Evolutionary conservation across 2,888 invertebrate genomes (phyloP).

Genomic region (Heliconius cydno): DNA sequence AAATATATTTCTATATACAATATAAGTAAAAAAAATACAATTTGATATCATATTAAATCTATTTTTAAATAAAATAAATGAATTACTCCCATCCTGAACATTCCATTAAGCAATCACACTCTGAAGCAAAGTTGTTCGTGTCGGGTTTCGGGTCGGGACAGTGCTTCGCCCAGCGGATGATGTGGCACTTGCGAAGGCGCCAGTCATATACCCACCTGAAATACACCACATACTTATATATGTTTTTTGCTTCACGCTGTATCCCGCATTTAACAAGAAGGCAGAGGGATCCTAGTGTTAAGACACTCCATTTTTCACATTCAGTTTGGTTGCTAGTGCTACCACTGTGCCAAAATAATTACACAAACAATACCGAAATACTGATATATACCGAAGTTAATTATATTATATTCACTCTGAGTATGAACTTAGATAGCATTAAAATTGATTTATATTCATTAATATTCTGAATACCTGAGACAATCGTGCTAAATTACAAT

Average conservation of each 20-base stretch:
- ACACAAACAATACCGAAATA: too few relatives aligned
- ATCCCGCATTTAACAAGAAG: neutral
- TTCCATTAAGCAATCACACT: slow-evolving; percentile 55
- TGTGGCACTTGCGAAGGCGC: slow-evolving; percentile 59
- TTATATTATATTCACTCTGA: neutral
- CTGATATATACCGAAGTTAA: neutral
- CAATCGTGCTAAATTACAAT: slow-evolving; percentile 9
- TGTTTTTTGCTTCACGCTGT: neutral
- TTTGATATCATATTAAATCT: too few relatives aligned
- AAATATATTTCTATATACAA: neutral
- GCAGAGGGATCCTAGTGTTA: too few relatives aligned
- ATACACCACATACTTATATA: neutral
- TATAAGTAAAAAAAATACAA: neutral
- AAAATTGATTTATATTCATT: slow-evolving; percentile 9
- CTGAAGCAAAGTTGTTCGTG: slow-evolving; percentile 63
- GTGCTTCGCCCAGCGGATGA: slow-evolving; percentile 65
- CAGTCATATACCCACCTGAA: slow-evolving; percentile 67
- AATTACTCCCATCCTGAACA: slow-evolving; percentile 66
- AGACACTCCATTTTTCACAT: too few relatives aligned
- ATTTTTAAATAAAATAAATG: neutral
- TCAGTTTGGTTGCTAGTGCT: too few relatives aligned
- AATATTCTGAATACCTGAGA: slow-evolving; percentile 15
- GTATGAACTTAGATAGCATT: neutral
- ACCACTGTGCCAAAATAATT: too few relatives aligned
- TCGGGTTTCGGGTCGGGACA: slow-evolving; percentile 54